Conservation (phyloP, 2,113 vertebrate genomes). For the Passer domesticus region DNA sequence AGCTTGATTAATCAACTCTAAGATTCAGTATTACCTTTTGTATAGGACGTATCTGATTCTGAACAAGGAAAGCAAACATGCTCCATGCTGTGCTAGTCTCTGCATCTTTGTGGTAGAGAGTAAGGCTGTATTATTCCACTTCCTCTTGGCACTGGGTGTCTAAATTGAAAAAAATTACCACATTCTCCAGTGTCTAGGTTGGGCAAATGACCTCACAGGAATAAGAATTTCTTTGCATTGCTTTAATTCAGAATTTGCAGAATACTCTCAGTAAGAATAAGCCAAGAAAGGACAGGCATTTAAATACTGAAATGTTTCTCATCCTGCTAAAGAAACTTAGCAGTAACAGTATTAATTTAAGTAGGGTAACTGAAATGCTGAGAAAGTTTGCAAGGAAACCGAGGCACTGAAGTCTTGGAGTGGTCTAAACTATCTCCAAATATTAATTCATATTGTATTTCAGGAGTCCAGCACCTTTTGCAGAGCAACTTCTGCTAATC, state of each 20-base stretch:
- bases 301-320: neutral
- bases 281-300: neutral
- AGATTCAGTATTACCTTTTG: neutral
- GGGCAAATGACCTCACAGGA: neutral
- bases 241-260: neutral
- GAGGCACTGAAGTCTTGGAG: neutral
- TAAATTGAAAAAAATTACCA: neutral
- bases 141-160: neutral
- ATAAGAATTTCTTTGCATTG: neutral
- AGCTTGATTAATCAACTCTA: neutral
- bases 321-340: neutral
- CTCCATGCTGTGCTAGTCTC: neutral
- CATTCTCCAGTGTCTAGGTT: neutral
- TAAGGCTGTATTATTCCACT: neutral
- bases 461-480: neutral
- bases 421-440: neutral
- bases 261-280: neutral
- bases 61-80: constrained; percentile 4
- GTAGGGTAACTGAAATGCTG: neutral
- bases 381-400: neutral
- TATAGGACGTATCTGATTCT: neutral
- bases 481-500: neutral
- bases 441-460: neutral
- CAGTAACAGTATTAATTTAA: neutral
- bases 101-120: neutral